Percentiles rank a stretch among this genome's conserved stretches.
These are phyloP conservation scores for Eretmocerus hayati DNA, from an alignment of 2,888 invertebrate species.

Conservation along the genomic window DNA sequence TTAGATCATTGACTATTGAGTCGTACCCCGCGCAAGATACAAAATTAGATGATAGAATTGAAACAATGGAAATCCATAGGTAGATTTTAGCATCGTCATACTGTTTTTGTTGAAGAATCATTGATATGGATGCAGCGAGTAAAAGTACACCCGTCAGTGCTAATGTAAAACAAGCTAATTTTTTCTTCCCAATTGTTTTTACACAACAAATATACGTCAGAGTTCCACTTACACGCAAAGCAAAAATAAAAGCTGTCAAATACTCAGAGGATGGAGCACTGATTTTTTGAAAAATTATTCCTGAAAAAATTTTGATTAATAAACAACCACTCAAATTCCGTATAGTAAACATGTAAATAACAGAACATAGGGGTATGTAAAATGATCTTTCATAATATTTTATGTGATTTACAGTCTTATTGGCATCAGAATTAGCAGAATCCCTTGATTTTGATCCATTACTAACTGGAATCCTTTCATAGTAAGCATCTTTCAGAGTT, in stretches of 20 bases:
- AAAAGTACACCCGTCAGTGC: not conserved
- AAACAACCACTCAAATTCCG: constrained; percentile 3
- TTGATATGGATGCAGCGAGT: no score
- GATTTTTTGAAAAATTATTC: constrained; percentile 1
- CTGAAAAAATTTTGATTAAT: not conserved
- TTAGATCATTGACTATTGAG: not conserved
- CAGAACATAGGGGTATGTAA: not conserved
- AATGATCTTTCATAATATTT: not conserved
- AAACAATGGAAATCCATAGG: constrained; percentile 4
- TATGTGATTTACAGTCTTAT: not conserved
- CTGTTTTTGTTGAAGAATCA: no score
- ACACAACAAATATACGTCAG: not conserved
- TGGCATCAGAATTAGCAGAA: no score
- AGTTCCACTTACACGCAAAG: not conserved
- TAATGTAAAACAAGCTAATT: not conserved
- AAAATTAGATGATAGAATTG: constrained; percentile 1
- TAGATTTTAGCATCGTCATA: no score
- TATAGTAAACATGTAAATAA: constrained; percentile 4
- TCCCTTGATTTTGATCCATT: no score
- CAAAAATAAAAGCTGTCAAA: constrained; percentile 4
- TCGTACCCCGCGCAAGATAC: not conserved
- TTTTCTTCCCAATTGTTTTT: constrained; percentile 1
- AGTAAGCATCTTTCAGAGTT: no score
- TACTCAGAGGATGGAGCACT: constrained; percentile 4
- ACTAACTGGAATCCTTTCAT: no score